Conservation (phyloP, 1,140 invertebrate species). For the Ephestia elutella region DNA sequence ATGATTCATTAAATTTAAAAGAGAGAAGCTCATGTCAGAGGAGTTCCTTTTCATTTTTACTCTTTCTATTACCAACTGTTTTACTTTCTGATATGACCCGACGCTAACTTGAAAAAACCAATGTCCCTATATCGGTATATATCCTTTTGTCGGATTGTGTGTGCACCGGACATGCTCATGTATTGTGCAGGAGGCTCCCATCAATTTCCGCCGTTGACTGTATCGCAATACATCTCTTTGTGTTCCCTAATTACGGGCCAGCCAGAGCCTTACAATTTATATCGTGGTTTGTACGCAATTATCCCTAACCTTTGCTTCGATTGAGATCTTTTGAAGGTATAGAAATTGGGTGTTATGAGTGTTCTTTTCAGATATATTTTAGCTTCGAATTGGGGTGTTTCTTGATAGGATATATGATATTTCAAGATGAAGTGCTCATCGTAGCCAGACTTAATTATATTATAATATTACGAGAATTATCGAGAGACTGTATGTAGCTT, state of each 20-base stretch:
- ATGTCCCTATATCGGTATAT: too few relatives aligned
- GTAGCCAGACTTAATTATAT: too few relatives aligned
- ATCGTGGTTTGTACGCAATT: slow-evolving; percentile 6
- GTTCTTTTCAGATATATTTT: not conserved
- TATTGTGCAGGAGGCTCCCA: not conserved
- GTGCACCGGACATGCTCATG: not conserved
- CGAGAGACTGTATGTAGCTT: too few relatives aligned
- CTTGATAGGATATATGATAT: too few relatives aligned
- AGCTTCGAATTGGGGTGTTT: not conserved
- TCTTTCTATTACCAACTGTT: too few relatives aligned
- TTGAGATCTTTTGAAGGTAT: slow-evolving; percentile 5
- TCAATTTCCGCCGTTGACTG: not conserved
- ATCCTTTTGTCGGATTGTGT: not conserved
- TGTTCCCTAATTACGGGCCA: not conserved
- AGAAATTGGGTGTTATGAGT: not conserved
- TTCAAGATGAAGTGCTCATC: too few relatives aligned
- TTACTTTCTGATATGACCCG: too few relatives aligned
- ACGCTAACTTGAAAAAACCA: too few relatives aligned
- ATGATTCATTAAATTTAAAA: too few relatives aligned
- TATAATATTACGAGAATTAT: too few relatives aligned
- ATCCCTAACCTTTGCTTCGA: slow-evolving; percentile 1
- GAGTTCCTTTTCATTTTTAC: too few relatives aligned
- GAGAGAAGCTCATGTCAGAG: too few relatives aligned
- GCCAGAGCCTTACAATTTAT: not conserved
- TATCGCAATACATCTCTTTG: slow-evolving; percentile 3